Evolutionary conservation across 1,140 invertebrate genomes (phyloP).

Genomic region (Cydia splendana): DNA sequence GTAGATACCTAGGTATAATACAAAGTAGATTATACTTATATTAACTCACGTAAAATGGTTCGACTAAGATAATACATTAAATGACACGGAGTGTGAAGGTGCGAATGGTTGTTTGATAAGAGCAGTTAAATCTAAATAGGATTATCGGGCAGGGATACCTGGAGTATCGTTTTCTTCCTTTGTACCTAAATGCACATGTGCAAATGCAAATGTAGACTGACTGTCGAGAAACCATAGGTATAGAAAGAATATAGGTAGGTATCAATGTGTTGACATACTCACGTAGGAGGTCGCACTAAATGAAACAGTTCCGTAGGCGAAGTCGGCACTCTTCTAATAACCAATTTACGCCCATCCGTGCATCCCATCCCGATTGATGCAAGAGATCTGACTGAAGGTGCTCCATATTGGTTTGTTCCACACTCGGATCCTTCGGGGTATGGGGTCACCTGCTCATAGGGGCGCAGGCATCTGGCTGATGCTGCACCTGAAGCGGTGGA

Average conservation of each 20-base stretch:
- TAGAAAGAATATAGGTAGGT: no score
- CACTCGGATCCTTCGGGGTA: constrained; percentile 75
- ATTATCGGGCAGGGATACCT: neutral
- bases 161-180: no score
- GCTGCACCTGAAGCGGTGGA: constrained; percentile 70
- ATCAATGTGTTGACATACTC: constrained; percentile 78
- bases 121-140: neutral
- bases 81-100: neutral
- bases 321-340: constrained; percentile 89
- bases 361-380: constrained; percentile 92
- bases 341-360: constrained; percentile 91
- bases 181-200: neutral
- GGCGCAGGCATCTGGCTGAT: constrained; percentile 69
- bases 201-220: constrained; percentile 40
- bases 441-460: constrained; percentile 69
- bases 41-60: neutral
- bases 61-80: neutral
- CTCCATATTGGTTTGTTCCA: constrained; percentile 79
- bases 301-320: constrained; percentile 90
- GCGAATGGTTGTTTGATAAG: neutral
- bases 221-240: constrained; percentile 67
- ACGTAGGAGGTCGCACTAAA: constrained; percentile 89
- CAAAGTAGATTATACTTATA: constrained; percentile 5
- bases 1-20: neutral
- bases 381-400: constrained; percentile 86